A percentile compares a stretch with the other conserved stretches of the same genome.
Evolutionary conservation across 2,888 invertebrate species (phyloP).

Genomic region (Nephrotoma flavescens): DNA sequence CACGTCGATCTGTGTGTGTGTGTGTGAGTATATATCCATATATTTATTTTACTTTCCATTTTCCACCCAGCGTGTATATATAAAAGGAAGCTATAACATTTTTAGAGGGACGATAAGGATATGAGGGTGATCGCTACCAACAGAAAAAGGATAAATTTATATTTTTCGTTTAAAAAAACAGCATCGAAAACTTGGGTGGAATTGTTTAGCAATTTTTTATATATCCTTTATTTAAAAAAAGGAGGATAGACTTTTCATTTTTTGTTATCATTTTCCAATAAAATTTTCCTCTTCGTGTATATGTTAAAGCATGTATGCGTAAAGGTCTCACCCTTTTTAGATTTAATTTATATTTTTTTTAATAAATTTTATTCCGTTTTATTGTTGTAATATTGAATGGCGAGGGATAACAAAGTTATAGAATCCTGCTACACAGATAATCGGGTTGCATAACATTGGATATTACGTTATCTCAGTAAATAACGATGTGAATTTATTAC

Average conservation of each 20-base stretch:
- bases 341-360: background rate
- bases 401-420: background rate
- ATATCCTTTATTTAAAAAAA: background rate
- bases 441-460: background rate
- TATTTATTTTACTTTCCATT: background rate
- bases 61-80: background rate
- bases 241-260: background rate
- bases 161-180: background rate
- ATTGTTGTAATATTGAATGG: background rate
- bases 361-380: too few species aligned
- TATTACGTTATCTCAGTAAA: background rate
- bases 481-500: background rate
- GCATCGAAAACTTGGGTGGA: background rate
- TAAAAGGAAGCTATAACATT: background rate
- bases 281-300: background rate
- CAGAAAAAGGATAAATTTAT: background rate
- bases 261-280: background rate
- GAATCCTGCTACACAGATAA: background rate
- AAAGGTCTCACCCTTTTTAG: background rate
- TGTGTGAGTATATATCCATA: background rate
- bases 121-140: background rate
- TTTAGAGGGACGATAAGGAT: background rate
- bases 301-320: background rate
- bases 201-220: background rate
- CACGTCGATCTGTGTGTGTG: background rate